Evolutionary conservation across 2,888 invertebrate genomes (phyloP).

Genomic region (Catocala fraxini): DNA sequence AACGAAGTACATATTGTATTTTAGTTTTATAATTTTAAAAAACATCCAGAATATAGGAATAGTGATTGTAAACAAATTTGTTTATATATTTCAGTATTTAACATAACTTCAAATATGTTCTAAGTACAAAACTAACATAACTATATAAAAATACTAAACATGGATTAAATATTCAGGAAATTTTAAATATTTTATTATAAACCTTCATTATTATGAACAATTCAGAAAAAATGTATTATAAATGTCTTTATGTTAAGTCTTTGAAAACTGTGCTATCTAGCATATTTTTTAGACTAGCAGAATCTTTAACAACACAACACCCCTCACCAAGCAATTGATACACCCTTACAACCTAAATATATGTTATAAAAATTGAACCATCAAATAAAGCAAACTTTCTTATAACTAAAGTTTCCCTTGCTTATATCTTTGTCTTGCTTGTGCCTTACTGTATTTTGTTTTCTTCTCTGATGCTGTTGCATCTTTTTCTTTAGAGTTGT

Average conservation of each 20-base stretch:
- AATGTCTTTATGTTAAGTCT: slow-evolving; percentile 51
- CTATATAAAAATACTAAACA: slow-evolving; percentile 51
- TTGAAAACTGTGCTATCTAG: slow-evolving; percentile 40
- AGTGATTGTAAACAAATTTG: slow-evolving; percentile 46
- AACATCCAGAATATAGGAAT: slow-evolving; percentile 51
- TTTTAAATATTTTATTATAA: slow-evolving; percentile 55
- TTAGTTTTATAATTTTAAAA: slow-evolving; percentile 44
- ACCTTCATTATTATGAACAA: slow-evolving; percentile 40
- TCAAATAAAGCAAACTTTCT: slow-evolving; percentile 40
- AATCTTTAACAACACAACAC: slow-evolving; percentile 50
- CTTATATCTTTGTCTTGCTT: slow-evolving; percentile 91
- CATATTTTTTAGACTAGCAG: slow-evolving; percentile 38
- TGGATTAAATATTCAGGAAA: slow-evolving; percentile 54
- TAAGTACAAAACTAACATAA: slow-evolving; percentile 52
- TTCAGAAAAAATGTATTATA: slow-evolving; percentile 34
- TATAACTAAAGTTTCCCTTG: slow-evolving; percentile 90
- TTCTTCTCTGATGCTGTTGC: slow-evolving; percentile 74
- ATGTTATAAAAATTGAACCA: slow-evolving; percentile 43
- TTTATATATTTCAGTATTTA: slow-evolving; percentile 50
- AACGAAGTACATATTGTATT: slow-evolving; percentile 35
- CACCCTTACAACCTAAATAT: slow-evolving; percentile 50
- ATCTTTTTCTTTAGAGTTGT: slow-evolving; percentile 69
- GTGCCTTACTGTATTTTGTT: slow-evolving; percentile 91
- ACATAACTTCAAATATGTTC: slow-evolving; percentile 48
- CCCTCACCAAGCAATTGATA: slow-evolving; percentile 50